Evolutionary conservation across 2,113 vertebrate genomes (phyloP), one percentile per base, ranked within the genome.

Genomic region (Dissostichus mawsoni): DNA sequence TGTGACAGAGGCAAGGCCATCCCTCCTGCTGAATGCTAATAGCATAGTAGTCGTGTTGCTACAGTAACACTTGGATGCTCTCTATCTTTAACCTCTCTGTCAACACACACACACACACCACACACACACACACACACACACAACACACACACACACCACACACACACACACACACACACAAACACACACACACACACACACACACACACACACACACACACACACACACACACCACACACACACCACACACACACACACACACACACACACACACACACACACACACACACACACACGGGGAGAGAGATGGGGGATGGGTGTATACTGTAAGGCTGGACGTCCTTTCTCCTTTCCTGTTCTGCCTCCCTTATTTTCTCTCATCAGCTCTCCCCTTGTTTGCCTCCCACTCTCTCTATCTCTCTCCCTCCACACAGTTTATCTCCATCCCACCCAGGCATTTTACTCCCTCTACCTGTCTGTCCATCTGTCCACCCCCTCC

Each of bases 11-110:
- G 81, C 76, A 89, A 87, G 82, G 82, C 59, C 82, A 47, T 72
- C 1, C 70, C 66, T 66, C 85, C 86, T 74, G 82, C 81, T 70
- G 82, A 55, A 84, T 68, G 75, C 33, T 84, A 90, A 87, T 75
- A 72, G 29, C 29, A 29, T 29, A 29, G 76, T 29, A 29, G 76
- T 14, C 47, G 44, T 20, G 47, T 63, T 86, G 57, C 77, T 77
- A 82, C 62, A 66, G 85, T 69, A 77, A 45, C 0, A 29, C 29
- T 47, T 57, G 0, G 45, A 59, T 69, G 45, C 48, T 64, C n/a
- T 33, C n/a, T 4, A n/a, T 61, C 16, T 29, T 25, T 47, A 5
- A 4, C 3, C 36, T 65, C 33, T 36, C 36, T 57, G 11, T 50
- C 20, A 44, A 44, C 36, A 14, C 57, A 23, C 52, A 17, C 68